Evolutionary conservation across 2,113 vertebrate genomes (phyloP).

Genomic region (Hippoglossus stenolepis): DNA sequence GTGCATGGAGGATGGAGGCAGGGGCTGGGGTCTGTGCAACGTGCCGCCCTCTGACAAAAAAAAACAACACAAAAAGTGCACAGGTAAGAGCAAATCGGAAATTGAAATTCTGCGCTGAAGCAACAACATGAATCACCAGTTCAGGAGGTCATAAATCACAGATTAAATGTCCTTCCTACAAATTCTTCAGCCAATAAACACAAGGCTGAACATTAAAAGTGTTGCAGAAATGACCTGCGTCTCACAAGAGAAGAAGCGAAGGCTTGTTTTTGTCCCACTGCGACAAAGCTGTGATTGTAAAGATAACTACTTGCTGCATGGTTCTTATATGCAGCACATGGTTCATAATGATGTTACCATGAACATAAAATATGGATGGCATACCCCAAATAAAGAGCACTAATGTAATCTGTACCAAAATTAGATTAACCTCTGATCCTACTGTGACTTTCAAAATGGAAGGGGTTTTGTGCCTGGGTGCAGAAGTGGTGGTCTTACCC

Average conservation of each 20-base stretch:
- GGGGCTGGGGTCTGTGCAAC: conserved; percentile 95
- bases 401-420: conserved; percentile 59
- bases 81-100: conserved; percentile 1
- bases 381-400: conserved; percentile 52
- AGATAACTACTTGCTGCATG: conserved; percentile 56
- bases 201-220: conserved; percentile 19
- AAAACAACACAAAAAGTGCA: conserved; percentile 19
- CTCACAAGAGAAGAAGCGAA: neutral
- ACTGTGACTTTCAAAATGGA: neutral
- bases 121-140: neutral
- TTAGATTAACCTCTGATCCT: conserved; percentile 48
- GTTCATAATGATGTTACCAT: conserved; percentile 50
- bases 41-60: conserved; percentile 89
- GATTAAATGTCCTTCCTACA: conserved; percentile 9
- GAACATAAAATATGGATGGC: conserved; percentile 42
- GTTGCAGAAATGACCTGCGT: neutral
- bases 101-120: neutral
- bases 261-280: conserved; percentile 20
- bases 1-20: conserved; percentile 98
- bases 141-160: conserved; percentile 13
- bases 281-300: conserved; percentile 63
- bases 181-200: conserved; percentile 18
- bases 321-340: conserved; percentile 60
- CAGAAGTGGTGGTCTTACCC: conserved; percentile 81
- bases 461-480: neutral